Conservation (phyloP, 2,888 invertebrate species). For the Melanophora roralis region DNA sequence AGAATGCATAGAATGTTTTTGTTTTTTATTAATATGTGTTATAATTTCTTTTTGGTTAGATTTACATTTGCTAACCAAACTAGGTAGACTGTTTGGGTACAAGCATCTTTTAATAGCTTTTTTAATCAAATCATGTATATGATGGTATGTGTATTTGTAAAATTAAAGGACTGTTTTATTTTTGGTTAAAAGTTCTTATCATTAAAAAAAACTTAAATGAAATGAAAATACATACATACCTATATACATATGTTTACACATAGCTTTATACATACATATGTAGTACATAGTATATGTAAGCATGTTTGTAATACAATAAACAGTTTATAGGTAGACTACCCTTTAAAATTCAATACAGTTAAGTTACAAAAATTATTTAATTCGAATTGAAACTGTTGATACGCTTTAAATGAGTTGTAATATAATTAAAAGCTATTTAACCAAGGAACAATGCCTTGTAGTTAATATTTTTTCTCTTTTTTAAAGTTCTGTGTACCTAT, state of each 20-base stretch:
- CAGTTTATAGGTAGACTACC: neutral
- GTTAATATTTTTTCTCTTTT: too few species aligned
- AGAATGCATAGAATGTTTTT: too few species aligned
- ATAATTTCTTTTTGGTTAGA: neutral
- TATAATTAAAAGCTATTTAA: neutral
- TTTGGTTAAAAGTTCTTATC: neutral
- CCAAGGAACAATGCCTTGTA: too few species aligned
- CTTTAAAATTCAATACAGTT: neutral
- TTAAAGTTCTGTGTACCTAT: too few species aligned
- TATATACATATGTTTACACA: too few species aligned
- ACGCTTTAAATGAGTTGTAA: neutral
- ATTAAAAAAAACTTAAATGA: neutral
- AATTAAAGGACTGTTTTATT: constrained; percentile 21
- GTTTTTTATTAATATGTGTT: too few species aligned
- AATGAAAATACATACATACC: too few species aligned
- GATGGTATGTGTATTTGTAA: neutral
- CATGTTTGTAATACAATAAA: neutral
- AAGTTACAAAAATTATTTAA: too few species aligned
- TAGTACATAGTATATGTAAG: neutral
- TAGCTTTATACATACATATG: too few species aligned
- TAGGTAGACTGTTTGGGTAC: neutral
- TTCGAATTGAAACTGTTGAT: neutral
- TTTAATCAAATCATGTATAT: constrained; percentile 6
- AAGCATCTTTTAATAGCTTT: neutral
- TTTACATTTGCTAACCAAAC: neutral